Evolutionary conservation across 2,888 invertebrate genomes (phyloP).

Genomic region (Lithophane socia): DNA sequence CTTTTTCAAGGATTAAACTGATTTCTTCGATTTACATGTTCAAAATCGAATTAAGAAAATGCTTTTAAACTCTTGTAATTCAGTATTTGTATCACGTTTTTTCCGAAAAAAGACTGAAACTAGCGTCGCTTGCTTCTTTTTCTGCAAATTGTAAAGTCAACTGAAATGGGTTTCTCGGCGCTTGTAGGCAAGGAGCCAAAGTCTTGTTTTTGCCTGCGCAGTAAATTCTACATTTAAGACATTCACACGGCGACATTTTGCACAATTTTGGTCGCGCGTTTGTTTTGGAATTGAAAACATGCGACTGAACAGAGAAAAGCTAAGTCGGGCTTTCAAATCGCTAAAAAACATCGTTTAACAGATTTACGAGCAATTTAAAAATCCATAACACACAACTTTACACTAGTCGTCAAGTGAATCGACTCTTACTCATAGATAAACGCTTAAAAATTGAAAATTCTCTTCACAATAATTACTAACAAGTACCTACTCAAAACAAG

Average conservation of each 20-base stretch:
- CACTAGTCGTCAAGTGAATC: background rate
- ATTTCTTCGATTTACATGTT: background rate
- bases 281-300: conserved; percentile 41
- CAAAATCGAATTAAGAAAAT: conserved; percentile 6
- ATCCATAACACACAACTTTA: background rate
- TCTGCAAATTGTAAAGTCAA: conserved; percentile 52
- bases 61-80: conserved; percentile 1
- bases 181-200: conserved; percentile 59
- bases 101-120: background rate
- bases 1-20: too few species aligned
- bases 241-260: conserved; percentile 45
- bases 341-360: background rate
- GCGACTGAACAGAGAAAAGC: background rate
- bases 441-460: background rate
- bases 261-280: conserved; percentile 18
- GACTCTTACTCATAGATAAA: background rate
- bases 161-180: conserved; percentile 45
- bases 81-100: conserved; percentile 28
- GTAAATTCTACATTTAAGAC: conserved; percentile 58
- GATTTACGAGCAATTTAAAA: background rate
- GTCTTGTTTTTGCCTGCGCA: conserved; percentile 48
- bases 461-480: conserved; percentile 30
- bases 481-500: conserved; percentile 28
- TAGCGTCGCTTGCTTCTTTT: conserved; percentile 39
- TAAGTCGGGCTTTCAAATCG: background rate